Base-by-base conservation (phyloP, 2,113 vertebrate species). In the Apteryx mantelli region DNA sequence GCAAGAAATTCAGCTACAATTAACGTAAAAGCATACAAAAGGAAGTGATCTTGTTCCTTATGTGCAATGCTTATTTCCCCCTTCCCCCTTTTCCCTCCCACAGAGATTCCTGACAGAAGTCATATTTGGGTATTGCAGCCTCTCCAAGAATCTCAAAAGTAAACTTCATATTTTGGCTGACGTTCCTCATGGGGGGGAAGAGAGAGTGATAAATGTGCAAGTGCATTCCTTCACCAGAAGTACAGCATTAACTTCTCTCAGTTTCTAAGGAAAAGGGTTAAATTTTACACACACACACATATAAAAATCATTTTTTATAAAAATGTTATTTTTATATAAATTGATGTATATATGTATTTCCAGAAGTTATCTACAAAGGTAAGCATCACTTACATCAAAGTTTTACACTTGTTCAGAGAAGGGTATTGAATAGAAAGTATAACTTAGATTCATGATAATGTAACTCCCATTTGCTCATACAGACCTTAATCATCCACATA, bases 111-210 rank as follows among this genome's bases (percentile, higher is more conserved):
- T 34, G 52, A 30, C 38, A 76, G 53, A 48, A 87, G 89, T 48
- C 89, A 92, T 14, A 60, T 46, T 87, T 0, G 2, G 30, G 44
- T 91, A 70, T 73, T 79, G 55, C 22, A 93, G 88, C 25, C 38
- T 89, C 83, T 69, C 56, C 74, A 87, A 1, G 6, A 61, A 74
- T 63, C 66, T 80, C 44, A 80, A 80, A 38, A 85, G 36, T 50
- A 77, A 86, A 73, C 65, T 42, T 82, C 46, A 88, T 34, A 68
- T 82, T 88, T 88, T 88, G 93, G 84, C 64, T 94, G 71, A 89
- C 89, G 64, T 95, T 83, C 75, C 52, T 85, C 30, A 65, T 21
- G 78, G 84, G 82, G 91, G 60, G 84, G 84, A 92, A 96, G 73
- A n/a, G 64, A 61, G 50, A 86, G 15, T 1, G 36, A 76, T 55